Conservation (phyloP, 2,113 vertebrate species). For the Sylvilagus bachmani region DNA sequence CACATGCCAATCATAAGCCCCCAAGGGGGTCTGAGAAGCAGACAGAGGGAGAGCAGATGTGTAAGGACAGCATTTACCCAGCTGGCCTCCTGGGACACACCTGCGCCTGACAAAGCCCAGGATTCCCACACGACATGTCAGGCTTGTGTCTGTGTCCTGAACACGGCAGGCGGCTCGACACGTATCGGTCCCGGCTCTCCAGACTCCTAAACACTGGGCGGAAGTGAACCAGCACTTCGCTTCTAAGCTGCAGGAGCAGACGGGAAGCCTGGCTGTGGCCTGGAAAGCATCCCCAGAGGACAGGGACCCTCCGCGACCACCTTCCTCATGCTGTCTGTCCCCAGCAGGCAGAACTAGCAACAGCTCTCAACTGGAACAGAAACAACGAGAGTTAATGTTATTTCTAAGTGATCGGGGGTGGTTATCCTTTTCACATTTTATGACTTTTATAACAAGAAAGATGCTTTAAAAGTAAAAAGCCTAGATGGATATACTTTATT, state of each 20-base stretch:
- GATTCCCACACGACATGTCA: background rate
- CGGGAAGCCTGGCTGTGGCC: background rate
- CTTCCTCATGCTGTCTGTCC: background rate
- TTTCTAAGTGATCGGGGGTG: background rate
- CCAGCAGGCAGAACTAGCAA: background rate
- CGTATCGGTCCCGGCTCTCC: background rate
- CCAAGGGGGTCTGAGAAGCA: background rate
- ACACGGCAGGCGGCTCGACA: conserved; percentile 32
- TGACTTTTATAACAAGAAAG: background rate
- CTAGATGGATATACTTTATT: background rate
- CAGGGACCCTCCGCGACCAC: background rate
- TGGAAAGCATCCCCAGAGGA: background rate
- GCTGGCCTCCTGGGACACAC: background rate
- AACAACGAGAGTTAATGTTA: background rate
- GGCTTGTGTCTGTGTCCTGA: conserved; percentile 27
- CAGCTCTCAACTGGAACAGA: background rate
- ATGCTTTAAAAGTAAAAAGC: background rate
- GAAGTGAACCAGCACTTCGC: background rate
- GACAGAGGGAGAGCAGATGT: background rate
- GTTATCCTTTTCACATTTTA: background rate
- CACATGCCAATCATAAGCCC: background rate
- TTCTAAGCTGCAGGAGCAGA: background rate
- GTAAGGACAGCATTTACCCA: background rate
- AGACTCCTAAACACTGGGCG: background rate
- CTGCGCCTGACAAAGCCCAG: background rate